Evolutionary conservation across 2,888 invertebrate species (phyloP), one percentile per base, ranked within the genome.

Genomic region (Drosophila tanythrix): DNA sequence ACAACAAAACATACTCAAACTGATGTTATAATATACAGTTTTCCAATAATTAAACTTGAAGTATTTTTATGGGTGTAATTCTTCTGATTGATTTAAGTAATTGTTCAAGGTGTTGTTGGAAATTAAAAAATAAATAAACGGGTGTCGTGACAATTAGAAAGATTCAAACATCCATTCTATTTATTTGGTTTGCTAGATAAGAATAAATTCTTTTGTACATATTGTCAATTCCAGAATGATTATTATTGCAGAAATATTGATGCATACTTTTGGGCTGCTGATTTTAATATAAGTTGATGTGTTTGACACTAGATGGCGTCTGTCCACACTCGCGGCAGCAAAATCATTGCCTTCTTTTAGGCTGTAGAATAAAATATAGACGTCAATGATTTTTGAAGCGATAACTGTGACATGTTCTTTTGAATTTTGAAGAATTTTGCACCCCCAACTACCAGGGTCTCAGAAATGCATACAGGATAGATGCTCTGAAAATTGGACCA

Each of bases 1-100:
- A 82, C 65, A 83, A 67, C n/a, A 64, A 64, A 51, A 29, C 46
- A 50, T 51, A 62, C 27, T 38, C 25, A 66, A 46, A 21, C 27
- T 43, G 33, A 51, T 35, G 13, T 29, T 29, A 10, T 36, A 52
- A 29, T 52, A 43, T 43, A 52, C 15, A 25, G n/a, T 25, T 35
- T 35, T 33, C 21, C 21, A 38, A 18, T 29, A 36, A 35, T 11
- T 4, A 3, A 64, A 31, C 5, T 2, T 4, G 3, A 43, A 4
- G 21, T 25, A 1, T 55, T 40, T 38, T 15, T 5, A 31, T 43
- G 3, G 3, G n/a, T 43, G 29, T 27, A 38, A 15, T 36, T 55
- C 10, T 18, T 18, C 0, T 29, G 29, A 4, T 21, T 8, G 6
- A 31, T 0, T 21, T 7, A 1, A n/a, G 4, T 15, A 0, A 48